Conservation (phyloP, 2,797 vertebrate species). For the Sebastes ruberrimus region DNA sequence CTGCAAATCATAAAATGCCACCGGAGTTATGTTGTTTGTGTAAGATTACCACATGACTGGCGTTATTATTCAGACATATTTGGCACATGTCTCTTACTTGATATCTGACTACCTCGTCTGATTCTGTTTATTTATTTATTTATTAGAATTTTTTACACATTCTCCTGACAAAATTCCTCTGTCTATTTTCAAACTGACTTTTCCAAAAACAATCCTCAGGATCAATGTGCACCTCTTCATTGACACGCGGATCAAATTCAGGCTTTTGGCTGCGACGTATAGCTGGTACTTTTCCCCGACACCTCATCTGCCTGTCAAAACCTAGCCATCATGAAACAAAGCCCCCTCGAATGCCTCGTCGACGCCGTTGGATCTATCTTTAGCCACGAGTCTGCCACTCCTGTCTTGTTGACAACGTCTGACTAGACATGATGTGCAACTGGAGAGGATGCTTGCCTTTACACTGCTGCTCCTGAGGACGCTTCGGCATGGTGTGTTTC, state of each 20-base stretch:
- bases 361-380: conserved; percentile 76
- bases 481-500: conserved; percentile 11
- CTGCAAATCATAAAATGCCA: background rate
- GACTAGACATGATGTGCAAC: conserved; percentile 77
- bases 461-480: conserved; percentile 48
- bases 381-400: conserved; percentile 71
- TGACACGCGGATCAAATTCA: conserved; percentile 38
- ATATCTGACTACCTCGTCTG: background rate
- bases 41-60: background rate
- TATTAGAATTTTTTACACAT: conserved; percentile 1
- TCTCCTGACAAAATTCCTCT: conserved; percentile 8
- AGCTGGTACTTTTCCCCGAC: conserved; percentile 52
- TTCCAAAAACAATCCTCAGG: conserved; percentile 26
- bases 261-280: conserved; percentile 42
- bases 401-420: conserved; percentile 73
- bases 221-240: conserved; percentile 34
- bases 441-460: conserved; percentile 69
- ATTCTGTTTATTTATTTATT: conserved; percentile 1
- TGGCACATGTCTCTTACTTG: conserved; percentile 2
- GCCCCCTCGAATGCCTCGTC: conserved; percentile 55
- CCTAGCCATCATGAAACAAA: conserved; percentile 72
- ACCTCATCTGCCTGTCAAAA: conserved; percentile 74
- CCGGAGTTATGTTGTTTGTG: background rate
- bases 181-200: conserved; percentile 13
- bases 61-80: conserved; percentile 9